Percentiles rank a stretch among this genome's conserved stretches.
These are phyloP conservation scores for Cydia fagiglandana DNA, from an alignment of 1,140 invertebrate species.

Conservation along the genomic window DNA sequence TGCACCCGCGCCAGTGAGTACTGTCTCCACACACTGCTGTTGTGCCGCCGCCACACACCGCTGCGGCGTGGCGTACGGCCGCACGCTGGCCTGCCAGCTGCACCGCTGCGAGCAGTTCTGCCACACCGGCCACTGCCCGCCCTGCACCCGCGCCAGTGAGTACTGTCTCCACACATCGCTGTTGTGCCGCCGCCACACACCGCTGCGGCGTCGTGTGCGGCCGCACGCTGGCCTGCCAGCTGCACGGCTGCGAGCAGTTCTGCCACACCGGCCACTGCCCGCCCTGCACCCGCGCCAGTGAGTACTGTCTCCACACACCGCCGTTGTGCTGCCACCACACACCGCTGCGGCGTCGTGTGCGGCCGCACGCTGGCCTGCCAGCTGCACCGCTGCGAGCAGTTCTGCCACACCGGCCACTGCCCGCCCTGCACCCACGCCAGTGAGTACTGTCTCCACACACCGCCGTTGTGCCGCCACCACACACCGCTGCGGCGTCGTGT, in stretches of 20 bases:
- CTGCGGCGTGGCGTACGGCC: conserved; percentile 91
- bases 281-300: no score
- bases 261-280: no score
- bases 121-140: conserved; percentile 92
- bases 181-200: no score
- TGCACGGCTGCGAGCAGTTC: no score
- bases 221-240: no score
- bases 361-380: conserved; percentile 90
- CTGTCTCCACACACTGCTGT: conserved; percentile 79
- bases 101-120: conserved; percentile 94
- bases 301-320: conserved; percentile 43
- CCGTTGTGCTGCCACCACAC: conserved; percentile 92
- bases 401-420: conserved; percentile 94
- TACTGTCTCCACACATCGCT: conserved; percentile 14
- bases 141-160: conserved; percentile 90
- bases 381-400: conserved; percentile 91
- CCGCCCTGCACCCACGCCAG: conserved; percentile 89
- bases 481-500: no score
- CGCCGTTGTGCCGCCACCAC: no score
- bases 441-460: conserved; percentile 64
- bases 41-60: conserved; percentile 92
- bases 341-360: conserved; percentile 91
- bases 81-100: conserved; percentile 89
- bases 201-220: no score
- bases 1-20: conserved; percentile 89